Evolutionary conservation across 2,888 invertebrate species (phyloP).

Genomic region (Dasysyrphus albostriatus): DNA sequence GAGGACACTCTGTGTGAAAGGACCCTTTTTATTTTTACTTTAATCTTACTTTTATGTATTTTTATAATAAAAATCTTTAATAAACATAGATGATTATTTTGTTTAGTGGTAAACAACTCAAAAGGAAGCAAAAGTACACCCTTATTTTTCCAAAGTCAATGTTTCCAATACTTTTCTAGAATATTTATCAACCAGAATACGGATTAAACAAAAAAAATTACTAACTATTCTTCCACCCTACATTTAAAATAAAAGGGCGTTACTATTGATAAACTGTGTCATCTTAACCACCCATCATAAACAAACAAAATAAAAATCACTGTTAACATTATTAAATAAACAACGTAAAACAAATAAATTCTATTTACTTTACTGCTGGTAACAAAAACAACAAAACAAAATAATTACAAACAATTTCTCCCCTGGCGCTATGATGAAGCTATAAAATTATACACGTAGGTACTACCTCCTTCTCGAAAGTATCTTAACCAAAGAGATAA

Average conservation of each 20-base stretch:
- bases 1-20: too few species aligned
- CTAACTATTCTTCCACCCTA: slow-evolving; percentile 2
- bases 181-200: too few species aligned
- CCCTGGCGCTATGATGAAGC: background rate
- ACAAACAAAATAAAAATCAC: background rate
- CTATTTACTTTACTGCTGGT: slow-evolving; percentile 16
- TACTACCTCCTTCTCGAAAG: background rate
- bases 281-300: slow-evolving; percentile 5
- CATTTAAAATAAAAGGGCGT: slow-evolving; percentile 6
- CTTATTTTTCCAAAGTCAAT: too few species aligned
- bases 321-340: slow-evolving; percentile 3
- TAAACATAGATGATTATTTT: too few species aligned
- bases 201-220: background rate
- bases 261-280: background rate
- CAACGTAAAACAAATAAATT: slow-evolving; percentile 10
- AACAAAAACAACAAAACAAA: slow-evolving; percentile 11
- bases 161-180: too few species aligned
- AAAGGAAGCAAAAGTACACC: too few species aligned
- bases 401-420: slow-evolving; percentile 19
- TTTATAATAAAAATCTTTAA: too few species aligned
- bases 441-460: background rate
- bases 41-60: too few species aligned
- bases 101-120: too few species aligned
- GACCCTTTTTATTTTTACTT: too few species aligned
- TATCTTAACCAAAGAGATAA: slow-evolving; percentile 17